Conservation (phyloP, 2,797 vertebrate genomes). For the Aeoliscus strigatus region DNA sequence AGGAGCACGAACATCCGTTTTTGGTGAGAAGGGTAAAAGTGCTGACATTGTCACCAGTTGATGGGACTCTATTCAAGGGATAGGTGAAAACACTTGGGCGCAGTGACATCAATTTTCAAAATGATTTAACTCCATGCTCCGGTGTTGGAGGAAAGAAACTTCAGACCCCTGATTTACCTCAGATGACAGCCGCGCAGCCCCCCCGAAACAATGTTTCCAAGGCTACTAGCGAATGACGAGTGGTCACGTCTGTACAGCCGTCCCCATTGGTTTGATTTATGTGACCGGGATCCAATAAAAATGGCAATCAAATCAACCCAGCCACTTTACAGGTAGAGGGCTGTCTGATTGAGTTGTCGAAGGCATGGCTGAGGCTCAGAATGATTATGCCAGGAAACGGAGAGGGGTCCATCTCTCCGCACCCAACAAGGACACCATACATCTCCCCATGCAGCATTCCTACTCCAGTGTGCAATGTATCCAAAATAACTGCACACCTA, state of each 20-base stretch:
- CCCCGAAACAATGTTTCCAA: constrained; percentile 85
- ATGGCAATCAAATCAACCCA: constrained; percentile 87
- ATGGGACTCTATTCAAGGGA: constrained; percentile 78
- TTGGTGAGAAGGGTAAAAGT: constrained; percentile 75
- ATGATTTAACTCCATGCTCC: constrained; percentile 80
- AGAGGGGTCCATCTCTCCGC: constrained; percentile 79
- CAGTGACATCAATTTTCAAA: constrained; percentile 84
- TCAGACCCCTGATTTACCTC: constrained; percentile 82
- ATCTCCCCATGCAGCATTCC: constrained; percentile 87
- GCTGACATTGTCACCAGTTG: constrained; percentile 82
- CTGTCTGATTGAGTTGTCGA: constrained; percentile 87
- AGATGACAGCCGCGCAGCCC: constrained; percentile 75
- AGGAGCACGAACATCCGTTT: constrained; percentile 51
- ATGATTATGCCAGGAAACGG: constrained; percentile 80
- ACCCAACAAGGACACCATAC: constrained; percentile 88
- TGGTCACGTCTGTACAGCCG: constrained; percentile 79
- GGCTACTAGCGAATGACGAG: constrained; percentile 83
- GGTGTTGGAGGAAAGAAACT: constrained; percentile 76
- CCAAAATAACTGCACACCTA: constrained; percentile 98
- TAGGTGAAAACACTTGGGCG: constrained; percentile 80
- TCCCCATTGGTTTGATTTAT: constrained; percentile 87
- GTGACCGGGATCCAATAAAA: constrained; percentile 82
- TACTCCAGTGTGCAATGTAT: constrained; percentile 97
- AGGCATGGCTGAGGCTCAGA: constrained; percentile 84
- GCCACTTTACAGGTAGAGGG: constrained; percentile 85